Evolutionary conservation across 2,113 vertebrate species (phyloP).

Genomic region (Emydocephalus ijimae): DNA sequence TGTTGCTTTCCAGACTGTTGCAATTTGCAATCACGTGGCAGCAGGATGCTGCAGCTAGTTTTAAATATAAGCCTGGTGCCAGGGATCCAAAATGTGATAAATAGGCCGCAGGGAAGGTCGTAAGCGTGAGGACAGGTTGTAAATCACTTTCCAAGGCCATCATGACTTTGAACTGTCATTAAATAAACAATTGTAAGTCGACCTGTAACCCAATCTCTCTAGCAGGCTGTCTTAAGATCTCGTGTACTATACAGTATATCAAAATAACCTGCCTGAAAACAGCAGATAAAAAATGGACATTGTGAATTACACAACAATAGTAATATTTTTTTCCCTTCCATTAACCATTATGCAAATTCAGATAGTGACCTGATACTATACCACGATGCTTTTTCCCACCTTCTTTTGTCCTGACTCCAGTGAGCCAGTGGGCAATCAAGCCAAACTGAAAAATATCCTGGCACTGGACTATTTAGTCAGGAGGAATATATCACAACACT

Average conservation of each 20-base stretch:
- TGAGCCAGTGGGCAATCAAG: not conserved
- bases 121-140: not conserved
- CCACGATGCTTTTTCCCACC: not conserved
- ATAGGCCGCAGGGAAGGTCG: not conserved
- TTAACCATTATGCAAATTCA: not conserved
- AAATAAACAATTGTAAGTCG: too few relatives aligned
- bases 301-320: not conserved
- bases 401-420: not conserved
- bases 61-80: not conserved
- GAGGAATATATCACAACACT: not conserved
- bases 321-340: not conserved
- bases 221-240: not conserved
- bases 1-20: not conserved
- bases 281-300: not conserved
- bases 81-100: not conserved
- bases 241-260: not conserved
- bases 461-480: not conserved
- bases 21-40: not conserved
- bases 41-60: not conserved
- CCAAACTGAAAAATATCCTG: not conserved
- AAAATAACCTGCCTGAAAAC: not conserved
- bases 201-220: not conserved
- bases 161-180: too few relatives aligned
- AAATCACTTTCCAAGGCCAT: not conserved
- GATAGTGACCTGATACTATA: not conserved